These are phyloP conservation scores for Selene dorsalis DNA, from an alignment of 2,797 vertebrate genomes.

Conservation along the genomic window DNA sequence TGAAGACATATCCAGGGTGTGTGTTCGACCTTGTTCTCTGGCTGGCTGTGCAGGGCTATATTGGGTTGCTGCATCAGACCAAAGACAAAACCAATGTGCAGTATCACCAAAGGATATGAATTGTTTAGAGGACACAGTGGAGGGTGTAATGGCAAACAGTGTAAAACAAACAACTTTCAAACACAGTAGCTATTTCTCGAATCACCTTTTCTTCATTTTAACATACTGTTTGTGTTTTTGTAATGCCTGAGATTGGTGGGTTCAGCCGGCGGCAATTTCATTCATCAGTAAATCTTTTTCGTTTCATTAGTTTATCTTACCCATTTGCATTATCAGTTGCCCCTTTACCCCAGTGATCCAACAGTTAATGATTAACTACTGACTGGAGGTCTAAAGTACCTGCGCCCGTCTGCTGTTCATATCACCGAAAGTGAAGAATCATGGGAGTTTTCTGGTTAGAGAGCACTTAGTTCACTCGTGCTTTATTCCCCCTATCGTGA, in stretches of 20 bases:
- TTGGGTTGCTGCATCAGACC: constrained; percentile 27
- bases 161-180: constrained; percentile 21
- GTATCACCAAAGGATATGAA: constrained; percentile 30
- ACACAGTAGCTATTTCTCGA: constrained; percentile 11
- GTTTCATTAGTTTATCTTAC: neutral
- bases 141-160: constrained; percentile 1
- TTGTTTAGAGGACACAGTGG: constrained; percentile 30
- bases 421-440: constrained; percentile 13
- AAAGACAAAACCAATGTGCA: constrained; percentile 41
- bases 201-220: constrained; percentile 1
- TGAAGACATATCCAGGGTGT: constrained; percentile 45
- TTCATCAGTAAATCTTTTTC: constrained; percentile 18
- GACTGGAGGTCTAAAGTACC: neutral
- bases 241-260: constrained; percentile 4
- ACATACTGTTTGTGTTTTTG: constrained; percentile 2
- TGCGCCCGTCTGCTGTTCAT: constrained; percentile 5
- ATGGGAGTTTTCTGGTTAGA: constrained; percentile 34
- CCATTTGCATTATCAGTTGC: constrained; percentile 36
- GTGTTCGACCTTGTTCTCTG: constrained; percentile 66
- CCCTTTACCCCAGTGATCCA: constrained; percentile 19
- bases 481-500: constrained; percentile 39
- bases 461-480: constrained; percentile 34
- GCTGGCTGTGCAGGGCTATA: constrained; percentile 22
- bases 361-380: constrained; percentile 57
- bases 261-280: constrained; percentile 11